A percentile compares a stretch with the other conserved stretches of the same genome.
Evolutionary conservation across 35 echinoderm and acorn worm species (phyloP).

Genomic region (Nesometra sesokonis): DNA sequence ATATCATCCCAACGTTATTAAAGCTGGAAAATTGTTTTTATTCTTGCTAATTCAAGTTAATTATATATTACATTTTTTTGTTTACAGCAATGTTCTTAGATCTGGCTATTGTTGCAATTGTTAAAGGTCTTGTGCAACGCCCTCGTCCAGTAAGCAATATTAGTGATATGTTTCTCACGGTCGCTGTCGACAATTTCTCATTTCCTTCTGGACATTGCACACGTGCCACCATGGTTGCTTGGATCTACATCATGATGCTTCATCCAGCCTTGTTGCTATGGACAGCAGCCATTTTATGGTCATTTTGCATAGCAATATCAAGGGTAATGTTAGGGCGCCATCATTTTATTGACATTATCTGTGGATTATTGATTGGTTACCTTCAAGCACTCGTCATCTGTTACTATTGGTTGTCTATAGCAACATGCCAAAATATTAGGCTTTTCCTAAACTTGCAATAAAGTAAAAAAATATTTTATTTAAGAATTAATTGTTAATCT

Average conservation of each 20-base stretch:
- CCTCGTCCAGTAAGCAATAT: slow-evolving; percentile 50
- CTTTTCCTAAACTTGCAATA: neutral
- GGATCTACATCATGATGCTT: slow-evolving; percentile 15
- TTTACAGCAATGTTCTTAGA: slow-evolving; percentile 61
- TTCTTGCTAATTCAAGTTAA: too few relatives aligned
- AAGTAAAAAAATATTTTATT: too few relatives aligned
- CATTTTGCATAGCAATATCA: slow-evolving; percentile 35
- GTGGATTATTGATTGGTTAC: slow-evolving; percentile 65
- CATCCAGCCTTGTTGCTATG: slow-evolving; percentile 6
- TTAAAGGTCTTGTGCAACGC: slow-evolving; percentile 63
- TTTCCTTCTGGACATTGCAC: slow-evolving; percentile 95
- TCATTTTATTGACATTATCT: slow-evolving; percentile 62
- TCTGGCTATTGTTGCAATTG: slow-evolving; percentile 39
- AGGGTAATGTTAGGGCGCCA: slow-evolving; percentile 71
- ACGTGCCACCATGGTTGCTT: slow-evolving; percentile 45
- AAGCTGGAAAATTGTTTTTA: too few relatives aligned
- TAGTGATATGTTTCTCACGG: slow-evolving; percentile 69
- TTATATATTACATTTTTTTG: too few relatives aligned
- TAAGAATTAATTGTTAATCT: too few relatives aligned
- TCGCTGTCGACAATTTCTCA: slow-evolving; percentile 80
- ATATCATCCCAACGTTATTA: too few relatives aligned
- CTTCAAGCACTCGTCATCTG: slow-evolving; percentile 47
- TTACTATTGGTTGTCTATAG: slow-evolving; percentile 36
- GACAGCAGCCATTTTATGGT: slow-evolving; percentile 17
- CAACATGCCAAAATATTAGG: neutral